Percentiles rank a stretch among this genome's conserved stretches.
These are phyloP conservation scores for Epinotia nisella DNA, from an alignment of 2,888 invertebrate species.

Conservation along the genomic window DNA sequence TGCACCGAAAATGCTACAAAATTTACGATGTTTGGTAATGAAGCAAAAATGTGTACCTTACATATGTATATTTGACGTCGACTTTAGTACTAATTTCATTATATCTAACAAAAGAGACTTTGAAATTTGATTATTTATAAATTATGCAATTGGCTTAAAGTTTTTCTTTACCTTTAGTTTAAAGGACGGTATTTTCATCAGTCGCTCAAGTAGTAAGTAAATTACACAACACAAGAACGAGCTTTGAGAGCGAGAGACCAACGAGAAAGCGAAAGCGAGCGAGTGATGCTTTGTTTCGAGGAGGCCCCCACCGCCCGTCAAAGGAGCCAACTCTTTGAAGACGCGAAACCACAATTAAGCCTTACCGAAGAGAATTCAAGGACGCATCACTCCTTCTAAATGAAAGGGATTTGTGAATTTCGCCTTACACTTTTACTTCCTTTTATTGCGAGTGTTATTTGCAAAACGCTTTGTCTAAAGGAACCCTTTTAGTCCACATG, in stretches of 20 bases:
- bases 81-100: too few species aligned
- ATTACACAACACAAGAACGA: constrained; percentile 49
- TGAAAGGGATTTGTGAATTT: constrained; percentile 70
- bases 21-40: too few species aligned
- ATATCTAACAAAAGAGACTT: too few species aligned
- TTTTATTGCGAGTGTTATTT: constrained; percentile 68
- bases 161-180: not conserved
- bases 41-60: too few species aligned
- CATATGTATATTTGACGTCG: too few species aligned
- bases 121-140: too few species aligned
- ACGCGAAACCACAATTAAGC: constrained; percentile 81
- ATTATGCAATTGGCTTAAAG: too few species aligned
- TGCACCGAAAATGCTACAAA: too few species aligned
- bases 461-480: constrained; percentile 66
- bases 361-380: constrained; percentile 79
- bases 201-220: constrained; percentile 17
- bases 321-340: constrained; percentile 81
- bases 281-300: constrained; percentile 70
- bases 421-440: constrained; percentile 73
- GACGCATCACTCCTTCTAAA: constrained; percentile 72
- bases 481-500: constrained; percentile 56
- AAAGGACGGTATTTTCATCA: not conserved
- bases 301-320: constrained; percentile 60
- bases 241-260: too few species aligned
- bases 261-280: constrained; percentile 65